Percentiles rank a stretch among this genome's conserved stretches.
Evolutionary conservation across 1,140 invertebrate genomes (phyloP).

Genomic region (Rhagoletis pomonella): DNA sequence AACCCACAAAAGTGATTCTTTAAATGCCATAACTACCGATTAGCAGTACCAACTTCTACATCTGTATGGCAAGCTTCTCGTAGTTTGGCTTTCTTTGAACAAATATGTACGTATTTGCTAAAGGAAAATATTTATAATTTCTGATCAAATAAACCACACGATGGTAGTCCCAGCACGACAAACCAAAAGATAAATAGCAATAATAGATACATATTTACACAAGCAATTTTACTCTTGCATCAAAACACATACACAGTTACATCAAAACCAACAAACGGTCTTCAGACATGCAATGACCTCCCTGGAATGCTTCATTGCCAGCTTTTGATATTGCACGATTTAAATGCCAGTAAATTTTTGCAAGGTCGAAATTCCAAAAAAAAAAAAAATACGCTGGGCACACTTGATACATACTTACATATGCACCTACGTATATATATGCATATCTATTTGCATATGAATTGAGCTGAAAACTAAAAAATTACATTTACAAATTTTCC

Average conservation of each 20-base stretch:
- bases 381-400: too few species aligned
- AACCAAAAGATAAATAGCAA: neutral
- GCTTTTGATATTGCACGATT: neutral
- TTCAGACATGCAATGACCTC: neutral
- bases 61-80: neutral
- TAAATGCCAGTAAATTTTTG: neutral
- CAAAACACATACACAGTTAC: neutral
- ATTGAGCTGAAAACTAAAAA: too few species aligned
- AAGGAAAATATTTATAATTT: neutral
- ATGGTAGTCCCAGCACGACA: neutral
- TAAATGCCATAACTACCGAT: too few species aligned
- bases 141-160: neutral
- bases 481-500: too few species aligned
- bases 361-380: neutral
- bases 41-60: neutral
- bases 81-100: neutral
- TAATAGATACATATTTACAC: neutral
- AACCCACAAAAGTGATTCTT: too few species aligned
- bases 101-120: neutral
- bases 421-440: too few species aligned
- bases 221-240: neutral
- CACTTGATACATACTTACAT: too few species aligned
- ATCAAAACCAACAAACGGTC: neutral
- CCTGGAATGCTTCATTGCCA: neutral
- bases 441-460: too few species aligned